Evolutionary conservation across 1,140 invertebrate genomes (phyloP).

Genomic region (Acromyrmex heyeri): DNA sequence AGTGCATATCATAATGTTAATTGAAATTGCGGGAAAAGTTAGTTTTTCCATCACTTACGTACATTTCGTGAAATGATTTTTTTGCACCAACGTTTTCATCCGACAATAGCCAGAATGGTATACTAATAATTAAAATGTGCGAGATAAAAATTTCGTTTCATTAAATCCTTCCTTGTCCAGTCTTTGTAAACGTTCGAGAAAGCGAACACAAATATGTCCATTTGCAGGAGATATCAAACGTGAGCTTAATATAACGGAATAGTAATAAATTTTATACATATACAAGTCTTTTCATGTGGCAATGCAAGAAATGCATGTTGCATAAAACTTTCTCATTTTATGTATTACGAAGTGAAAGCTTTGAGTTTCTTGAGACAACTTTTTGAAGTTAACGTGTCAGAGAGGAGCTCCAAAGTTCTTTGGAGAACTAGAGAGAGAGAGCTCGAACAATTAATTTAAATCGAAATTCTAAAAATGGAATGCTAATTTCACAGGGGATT

Average conservation of each 20-base stretch:
- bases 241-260: background rate
- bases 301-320: background rate
- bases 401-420: background rate
- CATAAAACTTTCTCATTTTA: slow-evolving; percentile 37
- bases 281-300: background rate
- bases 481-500: background rate
- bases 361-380: background rate
- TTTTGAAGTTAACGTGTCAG: background rate
- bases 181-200: background rate
- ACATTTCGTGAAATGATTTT: background rate
- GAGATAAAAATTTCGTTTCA: background rate
- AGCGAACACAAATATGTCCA: background rate
- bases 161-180: background rate
- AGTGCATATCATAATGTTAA: background rate
- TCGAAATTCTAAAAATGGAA: slow-evolving; percentile 8
- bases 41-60: slow-evolving; percentile 6
- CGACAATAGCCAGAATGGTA: background rate
- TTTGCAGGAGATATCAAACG: background rate
- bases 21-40: slow-evolving; percentile 1
- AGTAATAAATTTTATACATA: slow-evolving; percentile 20
- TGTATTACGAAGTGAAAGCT: background rate
- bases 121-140: slow-evolving; percentile 24
- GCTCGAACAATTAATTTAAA: background rate
- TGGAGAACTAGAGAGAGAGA: background rate
- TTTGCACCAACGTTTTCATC: background rate